phyloP scores from a whole-genome alignment of 2,797 vertebrate genomes.

The Cirrhinus mrigala region DNA sequence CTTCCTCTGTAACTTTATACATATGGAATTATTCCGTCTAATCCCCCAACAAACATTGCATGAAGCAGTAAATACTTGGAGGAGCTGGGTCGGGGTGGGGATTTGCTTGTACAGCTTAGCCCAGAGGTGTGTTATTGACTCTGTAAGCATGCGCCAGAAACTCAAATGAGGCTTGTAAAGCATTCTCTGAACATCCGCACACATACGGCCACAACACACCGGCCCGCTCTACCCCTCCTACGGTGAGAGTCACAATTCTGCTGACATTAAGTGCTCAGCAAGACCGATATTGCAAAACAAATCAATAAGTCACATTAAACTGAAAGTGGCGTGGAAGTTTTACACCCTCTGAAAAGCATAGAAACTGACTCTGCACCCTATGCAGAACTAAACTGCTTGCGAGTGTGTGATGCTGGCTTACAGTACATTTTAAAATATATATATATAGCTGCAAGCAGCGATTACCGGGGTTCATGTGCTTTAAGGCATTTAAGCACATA shows the following conservation, averaged over 20 bases:
- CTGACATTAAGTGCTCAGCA: conserved; percentile 35
- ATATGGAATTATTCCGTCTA: conserved; percentile 37
- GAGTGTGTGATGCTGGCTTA: not conserved
- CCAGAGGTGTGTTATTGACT: conserved; percentile 45
- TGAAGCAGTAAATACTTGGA: conserved; percentile 42
- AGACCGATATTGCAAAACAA: conserved; percentile 12
- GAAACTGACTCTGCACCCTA: not conserved
- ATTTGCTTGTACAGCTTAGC: conserved; percentile 43
- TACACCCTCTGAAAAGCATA: not conserved
- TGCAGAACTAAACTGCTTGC: not conserved
- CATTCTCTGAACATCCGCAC: conserved; percentile 13
- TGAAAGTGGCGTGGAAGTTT: not conserved
- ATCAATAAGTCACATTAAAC: conserved; percentile 38
- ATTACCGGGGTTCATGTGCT: too few relatives aligned
- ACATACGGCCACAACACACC: not conserved
- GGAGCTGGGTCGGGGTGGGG: conserved; percentile 22
- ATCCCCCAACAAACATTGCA: conserved; percentile 44
- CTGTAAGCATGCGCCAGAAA: conserved; percentile 24
- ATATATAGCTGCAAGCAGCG: too few relatives aligned
- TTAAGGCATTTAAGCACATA: too few relatives aligned
- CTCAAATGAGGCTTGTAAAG: conserved; percentile 43
- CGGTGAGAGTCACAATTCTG: conserved; percentile 21
- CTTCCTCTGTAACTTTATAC: conserved; percentile 18
- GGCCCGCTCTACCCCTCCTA: not conserved
- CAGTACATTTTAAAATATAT: not conserved